Percentiles rank a stretch among this genome's conserved stretches.
Evolutionary conservation across 2,113 vertebrate genomes (phyloP).

Genomic region (Colinus virginianus): DNA sequence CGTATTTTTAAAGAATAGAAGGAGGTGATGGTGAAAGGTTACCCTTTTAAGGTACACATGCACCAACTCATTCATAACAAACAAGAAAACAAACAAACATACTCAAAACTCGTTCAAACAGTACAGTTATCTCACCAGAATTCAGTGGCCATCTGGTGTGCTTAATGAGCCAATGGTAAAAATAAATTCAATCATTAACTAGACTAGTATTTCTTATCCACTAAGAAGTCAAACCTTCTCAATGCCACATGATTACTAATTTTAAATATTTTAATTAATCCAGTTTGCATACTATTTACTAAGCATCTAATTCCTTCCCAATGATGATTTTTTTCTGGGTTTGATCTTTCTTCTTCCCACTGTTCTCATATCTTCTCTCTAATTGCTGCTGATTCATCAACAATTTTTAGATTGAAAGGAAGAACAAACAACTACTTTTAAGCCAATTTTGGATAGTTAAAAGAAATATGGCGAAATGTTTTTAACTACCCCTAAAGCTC

Average conservation of each 20-base stretch:
- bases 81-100: neutral
- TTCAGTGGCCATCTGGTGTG: constrained; percentile 5
- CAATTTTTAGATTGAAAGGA: neutral
- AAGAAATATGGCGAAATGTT: neutral
- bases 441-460: neutral
- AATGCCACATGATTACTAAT: neutral
- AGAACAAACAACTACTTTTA: neutral
- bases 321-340: neutral
- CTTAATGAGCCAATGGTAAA: constrained; percentile 25
- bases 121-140: constrained; percentile 1
- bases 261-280: neutral
- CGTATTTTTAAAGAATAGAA: neutral
- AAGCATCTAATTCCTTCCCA: neutral
- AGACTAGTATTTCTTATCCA: constrained; percentile 5
- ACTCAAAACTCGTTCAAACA: constrained; percentile 29
- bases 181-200: constrained; percentile 49
- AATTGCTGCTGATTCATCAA: neutral
- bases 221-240: constrained; percentile 22
- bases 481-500: neutral
- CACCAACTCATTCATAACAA: neutral
- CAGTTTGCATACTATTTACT: neutral
- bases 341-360: neutral
- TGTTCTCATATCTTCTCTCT: neutral
- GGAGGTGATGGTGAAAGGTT: neutral
- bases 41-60: neutral